These are phyloP conservation scores for Stichodactyla helianthus DNA, from an alignment of 64 coral and sea anemone genomes.

Conservation along the genomic window DNA sequence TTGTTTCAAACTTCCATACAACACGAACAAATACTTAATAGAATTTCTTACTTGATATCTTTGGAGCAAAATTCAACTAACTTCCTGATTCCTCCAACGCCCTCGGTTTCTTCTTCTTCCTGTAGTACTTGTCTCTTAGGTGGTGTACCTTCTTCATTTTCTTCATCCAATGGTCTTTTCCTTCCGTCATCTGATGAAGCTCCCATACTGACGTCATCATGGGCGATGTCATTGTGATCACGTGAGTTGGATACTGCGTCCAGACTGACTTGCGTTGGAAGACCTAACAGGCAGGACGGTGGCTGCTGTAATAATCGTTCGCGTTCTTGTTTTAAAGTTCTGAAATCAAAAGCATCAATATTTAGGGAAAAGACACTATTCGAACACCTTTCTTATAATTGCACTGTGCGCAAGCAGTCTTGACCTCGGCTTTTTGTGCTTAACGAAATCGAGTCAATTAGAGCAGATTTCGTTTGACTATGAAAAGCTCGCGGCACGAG, in stretches of 20 bases:
- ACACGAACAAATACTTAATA: constrained; percentile 18
- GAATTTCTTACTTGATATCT: constrained; percentile 91
- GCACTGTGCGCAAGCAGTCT: too few relatives aligned
- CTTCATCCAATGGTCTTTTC: constrained; percentile 47
- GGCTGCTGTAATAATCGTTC: constrained; percentile 71
- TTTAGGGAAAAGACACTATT: not conserved
- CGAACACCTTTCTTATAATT: too few relatives aligned
- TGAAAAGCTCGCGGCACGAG: too few relatives aligned
- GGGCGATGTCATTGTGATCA: constrained; percentile 36
- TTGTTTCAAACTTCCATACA: not conserved
- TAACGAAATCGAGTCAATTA: too few relatives aligned
- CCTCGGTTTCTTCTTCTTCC: constrained; percentile 65
- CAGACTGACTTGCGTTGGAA: constrained; percentile 80
- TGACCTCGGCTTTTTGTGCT: too few relatives aligned
- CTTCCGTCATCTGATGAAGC: constrained; percentile 38
- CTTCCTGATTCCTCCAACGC: constrained; percentile 90
- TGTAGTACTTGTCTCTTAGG: constrained; percentile 46
- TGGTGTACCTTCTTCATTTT: constrained; percentile 51
- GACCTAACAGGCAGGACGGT: constrained; percentile 48
- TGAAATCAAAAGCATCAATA: constrained; percentile 13
- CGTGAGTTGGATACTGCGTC: constrained; percentile 49
- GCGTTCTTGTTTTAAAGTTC: constrained; percentile 72
- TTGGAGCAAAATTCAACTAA: constrained; percentile 99
- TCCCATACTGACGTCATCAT: constrained; percentile 15
- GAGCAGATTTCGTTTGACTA: too few relatives aligned